Percentiles rank a stretch among this genome's conserved stretches.
These are phyloP conservation scores for Tor tambroides DNA, from an alignment of 2,113 vertebrate genomes.

Conservation along the genomic window DNA sequence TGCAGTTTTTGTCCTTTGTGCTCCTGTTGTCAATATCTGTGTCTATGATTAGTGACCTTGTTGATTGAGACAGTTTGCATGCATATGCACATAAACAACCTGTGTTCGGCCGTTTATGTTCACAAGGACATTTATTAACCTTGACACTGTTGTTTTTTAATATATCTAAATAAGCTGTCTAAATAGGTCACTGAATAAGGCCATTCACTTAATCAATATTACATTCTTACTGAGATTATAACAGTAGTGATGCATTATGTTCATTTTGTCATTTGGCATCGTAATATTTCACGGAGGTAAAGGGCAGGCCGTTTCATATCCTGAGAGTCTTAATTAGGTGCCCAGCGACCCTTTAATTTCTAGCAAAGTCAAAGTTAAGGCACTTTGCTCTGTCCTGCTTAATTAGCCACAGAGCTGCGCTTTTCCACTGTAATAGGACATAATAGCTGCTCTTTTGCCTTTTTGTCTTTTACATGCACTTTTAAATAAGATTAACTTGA, in stretches of 20 bases:
- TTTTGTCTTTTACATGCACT: slow-evolving; percentile 43
- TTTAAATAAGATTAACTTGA: slow-evolving; percentile 1
- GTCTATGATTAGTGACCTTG: background rate
- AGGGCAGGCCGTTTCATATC: slow-evolving; percentile 1
- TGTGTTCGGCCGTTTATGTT: background rate
- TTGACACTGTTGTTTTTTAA: slow-evolving; percentile 1
- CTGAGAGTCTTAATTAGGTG: slow-evolving; percentile 38
- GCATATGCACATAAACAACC: background rate
- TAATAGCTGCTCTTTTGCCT: slow-evolving; percentile 18
- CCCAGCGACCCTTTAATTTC: slow-evolving; percentile 36
- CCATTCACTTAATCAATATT: slow-evolving; percentile 36
- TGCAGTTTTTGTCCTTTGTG: slow-evolving; percentile 1
- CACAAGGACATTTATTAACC: slow-evolving; percentile 29
- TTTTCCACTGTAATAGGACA: slow-evolving; percentile 25
- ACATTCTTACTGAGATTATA: background rate
- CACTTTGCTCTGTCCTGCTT: background rate
- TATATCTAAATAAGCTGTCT: slow-evolving; percentile 28
- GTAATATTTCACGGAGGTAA: slow-evolving; percentile 24
- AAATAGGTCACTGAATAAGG: background rate
- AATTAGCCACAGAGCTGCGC: slow-evolving; percentile 8
- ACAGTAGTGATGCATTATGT: slow-evolving; percentile 36
- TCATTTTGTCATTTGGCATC: slow-evolving; percentile 26
- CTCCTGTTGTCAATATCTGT: background rate
- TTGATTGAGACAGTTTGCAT: background rate
- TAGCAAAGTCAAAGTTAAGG: slow-evolving; percentile 27